Evolutionary conservation across 2,888 invertebrate genomes (phyloP).

Genomic region (Tipula helvola): DNA sequence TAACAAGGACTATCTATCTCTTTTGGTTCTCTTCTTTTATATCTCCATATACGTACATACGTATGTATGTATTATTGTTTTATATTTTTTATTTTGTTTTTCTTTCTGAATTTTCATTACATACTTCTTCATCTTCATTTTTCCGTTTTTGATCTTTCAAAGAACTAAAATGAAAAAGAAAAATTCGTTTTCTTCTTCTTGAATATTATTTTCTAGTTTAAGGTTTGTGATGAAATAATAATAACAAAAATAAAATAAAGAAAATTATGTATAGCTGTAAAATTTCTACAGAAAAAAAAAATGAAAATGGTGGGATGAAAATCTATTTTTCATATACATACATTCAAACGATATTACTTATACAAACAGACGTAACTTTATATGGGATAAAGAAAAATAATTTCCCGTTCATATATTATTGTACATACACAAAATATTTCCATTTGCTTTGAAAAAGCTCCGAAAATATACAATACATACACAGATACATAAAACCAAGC

Average conservation of each 20-base stretch:
- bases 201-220: background rate
- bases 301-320: background rate
- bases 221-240: background rate
- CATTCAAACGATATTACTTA: background rate
- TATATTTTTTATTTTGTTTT: background rate
- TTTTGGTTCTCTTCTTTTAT: background rate
- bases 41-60: background rate
- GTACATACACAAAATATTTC: background rate
- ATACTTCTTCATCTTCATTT: background rate
- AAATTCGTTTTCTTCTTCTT: background rate
- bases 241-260: background rate
- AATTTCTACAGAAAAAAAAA: background rate
- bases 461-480: background rate
- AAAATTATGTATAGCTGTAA: background rate
- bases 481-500: background rate
- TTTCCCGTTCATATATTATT: background rate
- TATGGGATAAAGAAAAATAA: background rate
- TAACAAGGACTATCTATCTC: background rate
- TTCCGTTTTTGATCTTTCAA: background rate
- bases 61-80: background rate
- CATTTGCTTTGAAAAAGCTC: background rate
- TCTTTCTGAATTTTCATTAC: background rate
- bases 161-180: background rate
- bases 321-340: background rate
- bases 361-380: background rate